Evolutionary conservation across 2,797 vertebrate species (phyloP).

Genomic region (Dermochelys coriacea): DNA sequence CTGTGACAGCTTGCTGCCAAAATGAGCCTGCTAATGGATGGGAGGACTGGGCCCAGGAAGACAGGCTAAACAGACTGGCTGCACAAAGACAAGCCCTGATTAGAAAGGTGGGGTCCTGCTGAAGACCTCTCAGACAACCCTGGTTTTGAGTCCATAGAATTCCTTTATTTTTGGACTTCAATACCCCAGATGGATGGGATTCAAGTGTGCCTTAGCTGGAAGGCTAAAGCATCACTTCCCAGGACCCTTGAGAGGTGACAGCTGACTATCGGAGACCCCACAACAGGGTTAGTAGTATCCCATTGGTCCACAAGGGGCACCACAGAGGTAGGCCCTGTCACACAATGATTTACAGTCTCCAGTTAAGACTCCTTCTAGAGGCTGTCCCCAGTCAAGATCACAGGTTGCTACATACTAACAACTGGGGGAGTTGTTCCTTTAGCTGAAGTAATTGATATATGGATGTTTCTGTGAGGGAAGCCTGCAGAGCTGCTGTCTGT

Average conservation of each 20-base stretch:
- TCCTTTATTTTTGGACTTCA: not conserved
- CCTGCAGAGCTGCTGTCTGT: not conserved
- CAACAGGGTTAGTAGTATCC: not conserved
- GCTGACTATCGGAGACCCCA: not conserved
- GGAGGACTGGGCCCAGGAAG: not conserved
- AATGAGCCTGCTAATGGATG: not conserved
- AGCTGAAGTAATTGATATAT: not conserved
- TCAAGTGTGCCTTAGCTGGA: not conserved
- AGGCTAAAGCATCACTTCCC: not conserved
- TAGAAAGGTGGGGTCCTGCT: not conserved
- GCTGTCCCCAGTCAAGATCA: not conserved
- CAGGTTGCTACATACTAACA: not conserved
- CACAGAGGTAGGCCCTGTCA: not conserved
- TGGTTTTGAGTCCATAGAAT: not conserved
- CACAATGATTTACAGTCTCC: not conserved
- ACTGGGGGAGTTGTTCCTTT: not conserved
- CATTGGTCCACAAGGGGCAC: not conserved
- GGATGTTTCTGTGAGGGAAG: rapidly evolving
- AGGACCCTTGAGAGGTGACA: not conserved
- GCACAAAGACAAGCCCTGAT: not conserved
- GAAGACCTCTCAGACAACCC: not conserved
- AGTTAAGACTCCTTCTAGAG: not conserved
- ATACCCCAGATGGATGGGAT: not conserved
- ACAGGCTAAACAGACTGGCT: not conserved
- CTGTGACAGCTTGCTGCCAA: not conserved